Base-by-base conservation (phyloP, 1,140 invertebrate species). In the Platyura marginata region DNA sequence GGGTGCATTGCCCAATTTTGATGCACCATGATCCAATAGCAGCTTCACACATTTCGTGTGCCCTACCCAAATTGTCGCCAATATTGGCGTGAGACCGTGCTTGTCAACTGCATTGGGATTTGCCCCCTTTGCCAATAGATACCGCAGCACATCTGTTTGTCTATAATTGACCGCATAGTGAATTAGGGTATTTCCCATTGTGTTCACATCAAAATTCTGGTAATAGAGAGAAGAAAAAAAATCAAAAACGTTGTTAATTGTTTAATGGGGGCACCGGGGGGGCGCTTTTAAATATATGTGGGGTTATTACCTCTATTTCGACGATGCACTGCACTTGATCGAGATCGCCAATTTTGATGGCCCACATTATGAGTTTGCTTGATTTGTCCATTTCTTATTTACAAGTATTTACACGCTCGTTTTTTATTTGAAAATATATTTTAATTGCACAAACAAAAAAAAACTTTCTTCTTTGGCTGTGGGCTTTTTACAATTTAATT, bases 81-180 rank as follows among this genome's bases (percentile, higher is more conserved):
- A 61, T 32, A 96, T 67, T 18, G 88, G 79, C 44, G 81, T 89
- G 47, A 96, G 94, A 8, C 88, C 90, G 74, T 93, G 86, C 65
- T 92, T 92, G 59, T 96, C 91, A 59, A 75, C 75, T 41, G 77
- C n/a, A n/a, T n/a, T n/a, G n/a, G n/a, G n/a, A n/a, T 93, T 74
- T 41, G 89, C 90, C 53, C 90, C 90, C 67, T 84, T 85, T 19
- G 76, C 71, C 44, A 94, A 65, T 48, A 96, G 70, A 62, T 84
- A 94, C 58, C 83, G 72, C 37, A 95, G 72, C n/a, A 95, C 85
- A 59, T 86, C 83, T 41, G 67, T 71, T 62, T 96, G 91, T 0
- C 91, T 91, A 69, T 93, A 96, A 67, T 96, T 91, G 38, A 91
- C 89, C 32, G 91, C 91, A 69, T 90, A 90, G 60, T 89, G 79